Conservation (phyloP, 1,140 invertebrate species). For the Rhopalosiphum padi region DNA sequence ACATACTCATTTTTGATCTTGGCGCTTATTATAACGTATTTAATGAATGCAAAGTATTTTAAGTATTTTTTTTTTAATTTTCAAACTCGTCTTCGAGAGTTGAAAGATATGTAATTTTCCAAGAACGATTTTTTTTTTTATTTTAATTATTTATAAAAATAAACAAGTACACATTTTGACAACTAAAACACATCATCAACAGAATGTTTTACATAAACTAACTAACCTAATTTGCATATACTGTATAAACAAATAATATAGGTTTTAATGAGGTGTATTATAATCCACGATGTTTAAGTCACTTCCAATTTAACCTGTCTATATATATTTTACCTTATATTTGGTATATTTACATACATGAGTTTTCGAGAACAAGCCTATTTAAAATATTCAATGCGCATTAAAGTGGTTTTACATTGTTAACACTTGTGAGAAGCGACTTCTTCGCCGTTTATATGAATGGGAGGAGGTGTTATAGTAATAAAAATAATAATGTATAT, state of each 20-base stretch:
- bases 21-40: background rate
- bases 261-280: conserved; percentile 46
- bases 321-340: background rate
- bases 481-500: background rate
- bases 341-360: conserved; percentile 44
- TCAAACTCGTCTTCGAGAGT: background rate
- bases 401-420: conserved; percentile 22
- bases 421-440: conserved; percentile 18
- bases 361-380: conserved; percentile 32
- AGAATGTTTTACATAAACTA: conserved; percentile 44
- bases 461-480: background rate
- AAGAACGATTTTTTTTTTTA: background rate
- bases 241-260: conserved; percentile 21
- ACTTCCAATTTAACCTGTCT: conserved; percentile 26
- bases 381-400: conserved; percentile 3
- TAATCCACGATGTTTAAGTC: conserved; percentile 36
- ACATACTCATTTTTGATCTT: background rate
- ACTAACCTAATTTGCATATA: conserved; percentile 37
- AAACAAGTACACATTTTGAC: conserved; percentile 35
- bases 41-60: background rate
- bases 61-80: background rate
- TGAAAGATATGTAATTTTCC: background rate
- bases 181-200: background rate
- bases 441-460: background rate
- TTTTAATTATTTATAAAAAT: conserved; percentile 28